Conservation (phyloP, 1,140 invertebrate species). For the Hyles euphorbiae region DNA sequence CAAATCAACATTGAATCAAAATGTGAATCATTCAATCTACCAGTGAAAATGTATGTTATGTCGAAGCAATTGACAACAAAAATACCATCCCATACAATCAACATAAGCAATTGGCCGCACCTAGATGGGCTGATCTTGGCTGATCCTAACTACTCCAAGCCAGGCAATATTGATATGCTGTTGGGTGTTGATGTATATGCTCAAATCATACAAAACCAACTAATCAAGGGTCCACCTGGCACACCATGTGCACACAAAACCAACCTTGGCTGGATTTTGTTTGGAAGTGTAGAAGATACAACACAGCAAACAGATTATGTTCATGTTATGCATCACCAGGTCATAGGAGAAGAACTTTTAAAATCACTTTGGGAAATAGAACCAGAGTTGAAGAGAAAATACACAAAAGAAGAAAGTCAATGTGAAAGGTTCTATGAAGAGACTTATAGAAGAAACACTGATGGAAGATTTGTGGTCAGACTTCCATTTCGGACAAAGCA, state of each 20-base stretch:
- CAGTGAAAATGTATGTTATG: conserved; percentile 25
- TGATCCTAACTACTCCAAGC: conserved; percentile 26
- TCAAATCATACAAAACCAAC: conserved; percentile 24
- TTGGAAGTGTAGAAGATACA: conserved; percentile 19
- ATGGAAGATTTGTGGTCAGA: conserved; percentile 22
- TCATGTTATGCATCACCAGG: conserved; percentile 23
- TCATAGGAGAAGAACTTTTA: conserved; percentile 21
- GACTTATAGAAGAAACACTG: conserved; percentile 19
- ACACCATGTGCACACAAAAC: conserved; percentile 36
- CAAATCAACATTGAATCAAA: conserved; percentile 22
- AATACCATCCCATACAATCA: conserved; percentile 25
- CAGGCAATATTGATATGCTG: conserved; percentile 31
- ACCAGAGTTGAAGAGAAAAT: conserved; percentile 20
- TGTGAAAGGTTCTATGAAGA: conserved; percentile 29
- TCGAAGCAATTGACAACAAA: conserved; percentile 31
- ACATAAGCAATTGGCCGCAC: conserved; percentile 24
- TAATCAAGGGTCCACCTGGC: conserved; percentile 31
- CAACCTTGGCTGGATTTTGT: conserved; percentile 40
- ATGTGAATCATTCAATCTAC: conserved; percentile 17
- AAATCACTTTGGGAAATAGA: conserved; percentile 29
- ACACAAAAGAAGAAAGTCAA: conserved; percentile 24
- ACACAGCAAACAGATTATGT: conserved; percentile 8
- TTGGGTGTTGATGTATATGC: conserved; percentile 31
- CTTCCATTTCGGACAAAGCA: conserved; percentile 24
- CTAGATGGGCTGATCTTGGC: conserved; percentile 27